A percentile compares a stretch with the other conserved stretches of the same genome.
Evolutionary conservation across 2,797 vertebrate genomes (phyloP).

Genomic region (Podarcis lilfordi): DNA sequence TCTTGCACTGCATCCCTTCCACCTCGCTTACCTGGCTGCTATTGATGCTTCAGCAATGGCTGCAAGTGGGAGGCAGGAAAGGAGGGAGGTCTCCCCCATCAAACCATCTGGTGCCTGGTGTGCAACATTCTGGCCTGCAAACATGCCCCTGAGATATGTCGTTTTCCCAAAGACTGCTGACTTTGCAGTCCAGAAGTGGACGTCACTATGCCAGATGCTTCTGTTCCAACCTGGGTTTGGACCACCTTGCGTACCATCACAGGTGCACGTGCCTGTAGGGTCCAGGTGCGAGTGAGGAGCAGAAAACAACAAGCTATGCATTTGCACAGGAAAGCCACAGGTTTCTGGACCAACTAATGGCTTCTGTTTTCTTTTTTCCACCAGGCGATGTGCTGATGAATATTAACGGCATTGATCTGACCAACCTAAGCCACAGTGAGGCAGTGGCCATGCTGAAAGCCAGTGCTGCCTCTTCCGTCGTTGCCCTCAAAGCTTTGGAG

Average conservation of each 20-base stretch:
- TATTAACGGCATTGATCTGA: slow-evolving; percentile 95
- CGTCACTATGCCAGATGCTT: neutral
- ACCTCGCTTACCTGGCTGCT: neutral
- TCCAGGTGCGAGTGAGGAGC: slow-evolving; percentile 5
- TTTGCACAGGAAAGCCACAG: neutral
- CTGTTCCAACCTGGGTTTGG: neutral
- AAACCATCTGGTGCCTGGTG: neutral
- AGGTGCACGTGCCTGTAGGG: neutral
- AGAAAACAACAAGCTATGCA: neutral
- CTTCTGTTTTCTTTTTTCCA: slow-evolving; percentile 18
- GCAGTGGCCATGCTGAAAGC: slow-evolving; percentile 96
- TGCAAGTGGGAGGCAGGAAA: neutral
- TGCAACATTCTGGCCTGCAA: neutral
- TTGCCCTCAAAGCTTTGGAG: slow-evolving; percentile 91
- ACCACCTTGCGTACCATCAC: neutral
- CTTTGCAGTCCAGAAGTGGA: neutral
- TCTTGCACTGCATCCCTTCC: neutral
- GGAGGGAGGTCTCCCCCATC: neutral
- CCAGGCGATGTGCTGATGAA: slow-evolving; percentile 94
- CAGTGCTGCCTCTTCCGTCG: slow-evolving; percentile 89
- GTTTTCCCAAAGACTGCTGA: neutral
- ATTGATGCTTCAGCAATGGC: neutral
- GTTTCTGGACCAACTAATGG: neutral
- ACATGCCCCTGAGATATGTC: neutral
- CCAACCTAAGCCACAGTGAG: slow-evolving; percentile 94